Percentiles rank a stretch among this genome's conserved stretches.
These are phyloP conservation scores for Thalpophila matura DNA, from an alignment of 2,888 invertebrate species.

Conservation along the genomic window DNA sequence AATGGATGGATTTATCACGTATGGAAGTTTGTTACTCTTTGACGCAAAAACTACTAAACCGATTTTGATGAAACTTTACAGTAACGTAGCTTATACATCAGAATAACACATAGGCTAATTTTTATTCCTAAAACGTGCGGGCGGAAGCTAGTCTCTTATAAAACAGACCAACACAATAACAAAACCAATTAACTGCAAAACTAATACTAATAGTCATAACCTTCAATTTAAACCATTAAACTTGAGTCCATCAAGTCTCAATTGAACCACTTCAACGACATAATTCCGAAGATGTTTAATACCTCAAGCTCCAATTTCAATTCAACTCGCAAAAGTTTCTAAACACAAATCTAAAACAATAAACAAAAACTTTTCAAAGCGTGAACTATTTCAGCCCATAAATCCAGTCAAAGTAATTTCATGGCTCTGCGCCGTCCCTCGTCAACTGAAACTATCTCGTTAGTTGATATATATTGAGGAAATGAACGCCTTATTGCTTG, in stretches of 20 bases:
- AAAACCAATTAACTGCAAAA: conserved; percentile 5
- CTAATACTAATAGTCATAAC: neutral
- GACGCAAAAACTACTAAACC: too few relatives aligned
- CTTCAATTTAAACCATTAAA: conserved; percentile 11
- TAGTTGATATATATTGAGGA: conserved; percentile 56
- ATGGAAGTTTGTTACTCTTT: too few relatives aligned
- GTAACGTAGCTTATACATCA: too few relatives aligned
- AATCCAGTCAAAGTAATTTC: conserved; percentile 59
- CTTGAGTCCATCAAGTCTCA: conserved; percentile 3
- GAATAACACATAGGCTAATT: too few relatives aligned
- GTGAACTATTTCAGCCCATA: conserved; percentile 54
- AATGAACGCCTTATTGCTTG: conserved; percentile 54
- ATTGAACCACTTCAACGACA: conserved; percentile 2
- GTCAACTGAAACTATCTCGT: conserved; percentile 55
- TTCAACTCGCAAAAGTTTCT: conserved; percentile 20
- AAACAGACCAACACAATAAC: neutral
- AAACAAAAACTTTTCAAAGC: conserved; percentile 47
- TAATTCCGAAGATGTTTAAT: conserved; percentile 24
- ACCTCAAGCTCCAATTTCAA: conserved; percentile 27
- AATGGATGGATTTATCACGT: too few relatives aligned
- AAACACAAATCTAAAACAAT: conserved; percentile 27
- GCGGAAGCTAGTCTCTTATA: too few relatives aligned
- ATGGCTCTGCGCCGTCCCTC: conserved; percentile 41
- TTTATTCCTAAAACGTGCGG: too few relatives aligned
- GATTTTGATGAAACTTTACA: too few relatives aligned